These are phyloP conservation scores for Napeogenes inachia DNA, from an alignment of 2,888 invertebrate species.

Conservation along the genomic window DNA sequence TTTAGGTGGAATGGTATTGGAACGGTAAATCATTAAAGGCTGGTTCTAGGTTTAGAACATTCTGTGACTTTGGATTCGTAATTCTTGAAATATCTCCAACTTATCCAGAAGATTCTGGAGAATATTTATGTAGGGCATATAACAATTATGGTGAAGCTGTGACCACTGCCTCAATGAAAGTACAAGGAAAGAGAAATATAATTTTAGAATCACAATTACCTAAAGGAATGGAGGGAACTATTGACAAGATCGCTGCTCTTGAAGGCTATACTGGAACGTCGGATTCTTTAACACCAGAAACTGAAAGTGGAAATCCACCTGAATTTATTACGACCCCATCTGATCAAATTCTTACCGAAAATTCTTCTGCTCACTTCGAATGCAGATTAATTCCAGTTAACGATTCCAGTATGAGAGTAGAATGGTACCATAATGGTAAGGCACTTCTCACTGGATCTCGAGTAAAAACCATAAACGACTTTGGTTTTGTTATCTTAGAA, in stretches of 20 bases:
- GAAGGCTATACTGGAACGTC: constrained; percentile 88
- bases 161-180: constrained; percentile 91
- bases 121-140: constrained; percentile 91
- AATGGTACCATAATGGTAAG: constrained; percentile 99
- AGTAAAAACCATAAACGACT: constrained; percentile 97
- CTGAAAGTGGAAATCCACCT: constrained; percentile 91
- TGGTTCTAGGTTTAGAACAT: constrained; percentile 95
- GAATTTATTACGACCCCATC: constrained; percentile 92
- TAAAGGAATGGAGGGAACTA: constrained; percentile 95
- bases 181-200: constrained; percentile 93
- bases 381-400: constrained; percentile 92
- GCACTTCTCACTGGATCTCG: constrained; percentile 93
- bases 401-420: constrained; percentile 95
- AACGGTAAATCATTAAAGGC: constrained; percentile 92
- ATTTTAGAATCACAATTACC: constrained; percentile 94
- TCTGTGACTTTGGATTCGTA: constrained; percentile 98
- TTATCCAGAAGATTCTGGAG: constrained; percentile 96
- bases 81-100: constrained; percentile 98
- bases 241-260: constrained; percentile 93
- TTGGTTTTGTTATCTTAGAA: constrained; percentile 98
- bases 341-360: constrained; percentile 90
- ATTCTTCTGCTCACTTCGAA: constrained; percentile 94
- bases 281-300: constrained; percentile 83
- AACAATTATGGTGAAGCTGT: constrained; percentile 95
- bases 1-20: constrained; percentile 94